Base-by-base conservation (phyloP, 2,113 vertebrate species). In the Catagonus wagneri region DNA sequence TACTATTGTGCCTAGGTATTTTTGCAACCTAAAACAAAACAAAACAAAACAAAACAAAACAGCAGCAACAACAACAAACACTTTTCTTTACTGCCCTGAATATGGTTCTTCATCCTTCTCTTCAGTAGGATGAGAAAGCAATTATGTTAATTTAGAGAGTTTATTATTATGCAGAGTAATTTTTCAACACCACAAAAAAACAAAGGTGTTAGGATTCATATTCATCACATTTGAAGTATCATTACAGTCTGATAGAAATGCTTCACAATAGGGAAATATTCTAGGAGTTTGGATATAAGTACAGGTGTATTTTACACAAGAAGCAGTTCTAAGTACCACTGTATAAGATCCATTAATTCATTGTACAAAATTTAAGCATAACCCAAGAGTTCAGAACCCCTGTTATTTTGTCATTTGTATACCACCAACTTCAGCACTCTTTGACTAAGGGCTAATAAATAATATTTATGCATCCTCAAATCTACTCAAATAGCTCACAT, bases 151-250 rank as follows among this genome's bases (percentile, higher is more conserved):
- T 83, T 83, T 96, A 80, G 63, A 16, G 66, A 92, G 10, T 52
- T 93, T 87, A 95, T 95, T 94, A 94, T 84, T 79, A 96, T 94
- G 56, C 78, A 88, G 83, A 84, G 56, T 52, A 84, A 88, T 92
- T 71, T 95, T 89, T 95, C 76, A 89, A 54, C 23, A 89, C 5
- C 12, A 92, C 68, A 60, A n/a, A 65, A 34, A 83, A 84, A 71
- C 44, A 44, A 78, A 93, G 75, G 75, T 80, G 25, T n/a, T 78
- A 11, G 16, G 63, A 92, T 87, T 92, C 86, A 96, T 95, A 92
- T 87, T 92, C 86, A 96, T 95, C 83, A 95, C 9, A 58, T 78
- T 65, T 94, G 79, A 96, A 96, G 60, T 72, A 61, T 91, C 86
- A 56, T 96, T 69, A 63, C 72, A 84, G 72, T 50, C 83, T 92